Evolutionary conservation across 53 echinoderm and acorn worm genomes (phyloP), one percentile per base, ranked within the genome.

Genomic region (Luidia sarsii): DNA sequence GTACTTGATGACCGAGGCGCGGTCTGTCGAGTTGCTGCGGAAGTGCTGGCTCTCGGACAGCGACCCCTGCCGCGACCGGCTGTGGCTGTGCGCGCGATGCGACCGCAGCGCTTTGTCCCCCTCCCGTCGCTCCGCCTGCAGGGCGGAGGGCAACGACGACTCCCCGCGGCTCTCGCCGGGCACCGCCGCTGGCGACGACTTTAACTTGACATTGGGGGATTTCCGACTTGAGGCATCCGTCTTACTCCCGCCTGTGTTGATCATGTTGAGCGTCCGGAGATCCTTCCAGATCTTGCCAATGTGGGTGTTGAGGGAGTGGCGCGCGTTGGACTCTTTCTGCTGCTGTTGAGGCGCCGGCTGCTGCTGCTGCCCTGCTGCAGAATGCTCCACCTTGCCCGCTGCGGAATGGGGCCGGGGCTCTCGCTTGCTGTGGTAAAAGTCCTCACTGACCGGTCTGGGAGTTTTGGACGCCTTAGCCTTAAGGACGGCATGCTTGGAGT

Each of bases 1-100:
- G 23, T 70, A 24, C 23, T 81, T 72, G 24, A 77, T 90, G 67
- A 87, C 75, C 3, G 87, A 59, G 1, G 90, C 94, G 33, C 95
- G 71, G 46, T 95, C 95, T 32, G 92, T 95, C 10, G 95, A 95
- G 51, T 87, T 92, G 71, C 95, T 95, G 9, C 94, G 84, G 61
- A 67, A 85, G 75, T 51, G 88, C 65, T 37, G 80, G 71, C 45
- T 65, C 67, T 38, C 80, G 45, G 59, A 80, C 50, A 45, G 49
- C 22, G 52, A 82, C 54, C 64, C 74, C 75, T 38, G 51, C 13
- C 33, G 35, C n/a, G 53, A 89, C 77, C 55, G 81, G 56, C 71
- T 70, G 54, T 36, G 71, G 46, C 83, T 70, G 32, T 71, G 69
- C 15, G 62, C 70, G 23, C 62, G 64, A 50, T 71, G 71, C 10